Evolutionary conservation across 2,113 vertebrate genomes (phyloP).

Genomic region (Alouatta palliata): DNA sequence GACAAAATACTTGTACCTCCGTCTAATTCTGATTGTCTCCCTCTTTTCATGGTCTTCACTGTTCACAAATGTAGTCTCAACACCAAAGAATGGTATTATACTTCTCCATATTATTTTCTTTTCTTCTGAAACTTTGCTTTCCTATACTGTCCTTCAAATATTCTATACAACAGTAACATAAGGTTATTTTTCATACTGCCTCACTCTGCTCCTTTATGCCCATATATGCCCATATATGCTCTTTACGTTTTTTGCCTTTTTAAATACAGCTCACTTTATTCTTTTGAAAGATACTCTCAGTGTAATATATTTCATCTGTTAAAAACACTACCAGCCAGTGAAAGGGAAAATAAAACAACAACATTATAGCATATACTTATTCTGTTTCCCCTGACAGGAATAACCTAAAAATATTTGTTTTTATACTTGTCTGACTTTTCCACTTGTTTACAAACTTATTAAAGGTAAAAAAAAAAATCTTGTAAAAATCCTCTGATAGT

Average conservation of each 20-base stretch:
- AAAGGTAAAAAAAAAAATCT: neutral
- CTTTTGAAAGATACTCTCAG: neutral
- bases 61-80: neutral
- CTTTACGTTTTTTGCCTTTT: neutral
- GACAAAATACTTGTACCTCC: neutral
- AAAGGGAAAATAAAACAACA: neutral
- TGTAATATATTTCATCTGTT: neutral
- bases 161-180: neutral
- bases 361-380: neutral
- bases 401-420: neutral
- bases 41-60: neutral
- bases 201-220: neutral
- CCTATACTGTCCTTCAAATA: neutral
- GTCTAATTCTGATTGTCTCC: neutral
- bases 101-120: neutral
- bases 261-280: neutral
- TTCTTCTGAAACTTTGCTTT: neutral
- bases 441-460: neutral
- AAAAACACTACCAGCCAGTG: neutral
- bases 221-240: neutral
- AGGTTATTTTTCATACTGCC: neutral
- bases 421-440: neutral
- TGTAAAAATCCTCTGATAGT: neutral
- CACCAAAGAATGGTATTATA: neutral
- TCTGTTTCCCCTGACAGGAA: neutral